Percentiles rank a stretch among this genome's conserved stretches.
Evolutionary conservation across 2,113 vertebrate species (phyloP).

Genomic region (Nyctereutes procyonoides): DNA sequence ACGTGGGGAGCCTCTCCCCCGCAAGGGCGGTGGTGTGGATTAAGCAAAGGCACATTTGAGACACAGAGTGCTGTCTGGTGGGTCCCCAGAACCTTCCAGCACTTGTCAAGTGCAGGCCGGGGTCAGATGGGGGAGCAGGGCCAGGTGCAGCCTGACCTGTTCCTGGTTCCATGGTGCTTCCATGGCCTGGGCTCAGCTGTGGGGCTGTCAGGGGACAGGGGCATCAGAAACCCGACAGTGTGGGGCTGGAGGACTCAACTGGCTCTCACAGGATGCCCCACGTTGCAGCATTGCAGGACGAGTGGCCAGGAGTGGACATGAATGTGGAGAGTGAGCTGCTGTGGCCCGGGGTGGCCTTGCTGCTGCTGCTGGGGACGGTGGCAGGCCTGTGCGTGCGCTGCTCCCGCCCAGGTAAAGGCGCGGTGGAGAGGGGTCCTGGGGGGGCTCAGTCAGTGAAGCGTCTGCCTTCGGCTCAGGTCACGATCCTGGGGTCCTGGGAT

Average conservation of each 20-base stretch:
- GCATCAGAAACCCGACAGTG: rapidly evolving
- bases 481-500: too few species aligned
- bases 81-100: neutral
- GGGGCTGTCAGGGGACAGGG: neutral
- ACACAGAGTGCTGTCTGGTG: too few species aligned
- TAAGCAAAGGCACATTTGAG: neutral
- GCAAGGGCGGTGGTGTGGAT: neutral
- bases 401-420: conserved; percentile 71
- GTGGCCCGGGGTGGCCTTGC: conserved; percentile 13
- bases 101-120: too few species aligned
- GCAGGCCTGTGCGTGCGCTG: conserved; percentile 84
- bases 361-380: conserved; percentile 68
- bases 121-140: neutral
- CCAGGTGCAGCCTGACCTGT: neutral
- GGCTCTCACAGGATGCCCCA: rapidly evolving
- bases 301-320: conserved; percentile 53
- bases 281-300: conserved; percentile 17
- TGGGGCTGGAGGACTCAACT: neutral
- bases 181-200: neutral
- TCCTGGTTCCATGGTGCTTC: rapidly evolving
- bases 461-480: too few species aligned
- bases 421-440: rapidly evolving
- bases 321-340: conserved; percentile 77
- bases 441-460: too few species aligned
- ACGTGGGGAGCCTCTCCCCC: neutral